A percentile compares a stretch with the other conserved stretches of the same genome.
Evolutionary conservation across 2,797 vertebrate genomes (phyloP).

Genomic region (Sebastes cheni): DNA sequence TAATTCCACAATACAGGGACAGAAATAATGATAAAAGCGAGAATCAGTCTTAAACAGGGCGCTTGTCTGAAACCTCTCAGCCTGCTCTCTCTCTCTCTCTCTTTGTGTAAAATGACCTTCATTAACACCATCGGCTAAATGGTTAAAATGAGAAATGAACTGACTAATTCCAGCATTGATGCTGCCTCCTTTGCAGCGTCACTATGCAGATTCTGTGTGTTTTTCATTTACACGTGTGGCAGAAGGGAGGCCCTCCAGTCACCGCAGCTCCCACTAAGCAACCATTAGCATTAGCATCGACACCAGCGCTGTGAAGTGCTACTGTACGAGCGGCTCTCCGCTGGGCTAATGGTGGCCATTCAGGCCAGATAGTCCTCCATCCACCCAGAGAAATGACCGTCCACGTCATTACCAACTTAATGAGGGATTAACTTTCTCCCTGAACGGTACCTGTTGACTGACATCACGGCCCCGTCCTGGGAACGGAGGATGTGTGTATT

Average conservation of each 20-base stretch:
- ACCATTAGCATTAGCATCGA: conserved; percentile 57
- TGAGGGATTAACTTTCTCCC: conserved; percentile 71
- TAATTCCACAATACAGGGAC: background rate
- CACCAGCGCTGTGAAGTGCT: conserved; percentile 49
- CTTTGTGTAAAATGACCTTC: background rate
- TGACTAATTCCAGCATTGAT: conserved; percentile 3
- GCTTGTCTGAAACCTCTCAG: background rate
- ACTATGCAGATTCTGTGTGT: conserved; percentile 48
- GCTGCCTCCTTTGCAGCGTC: background rate
- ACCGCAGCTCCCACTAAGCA: conserved; percentile 8
- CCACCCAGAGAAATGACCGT: conserved; percentile 21
- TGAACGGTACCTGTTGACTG: conserved; percentile 29
- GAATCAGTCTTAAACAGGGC: background rate
- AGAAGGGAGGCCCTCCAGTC: background rate
- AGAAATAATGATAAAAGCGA: background rate
- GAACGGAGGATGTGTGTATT: conserved; percentile 71
- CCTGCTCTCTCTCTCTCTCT: background rate
- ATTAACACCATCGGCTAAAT: conserved; percentile 8
- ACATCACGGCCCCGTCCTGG: conserved; percentile 1
- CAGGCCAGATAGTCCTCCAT: conserved; percentile 4
- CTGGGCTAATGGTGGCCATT: conserved; percentile 26
- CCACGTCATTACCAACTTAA: conserved; percentile 71
- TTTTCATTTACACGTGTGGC: conserved; percentile 54
- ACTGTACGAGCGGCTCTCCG: conserved; percentile 47
- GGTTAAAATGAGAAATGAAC: conserved; percentile 15